Conservation (phyloP, 1,140 invertebrate genomes). For the Eriosoma lanigerum region DNA sequence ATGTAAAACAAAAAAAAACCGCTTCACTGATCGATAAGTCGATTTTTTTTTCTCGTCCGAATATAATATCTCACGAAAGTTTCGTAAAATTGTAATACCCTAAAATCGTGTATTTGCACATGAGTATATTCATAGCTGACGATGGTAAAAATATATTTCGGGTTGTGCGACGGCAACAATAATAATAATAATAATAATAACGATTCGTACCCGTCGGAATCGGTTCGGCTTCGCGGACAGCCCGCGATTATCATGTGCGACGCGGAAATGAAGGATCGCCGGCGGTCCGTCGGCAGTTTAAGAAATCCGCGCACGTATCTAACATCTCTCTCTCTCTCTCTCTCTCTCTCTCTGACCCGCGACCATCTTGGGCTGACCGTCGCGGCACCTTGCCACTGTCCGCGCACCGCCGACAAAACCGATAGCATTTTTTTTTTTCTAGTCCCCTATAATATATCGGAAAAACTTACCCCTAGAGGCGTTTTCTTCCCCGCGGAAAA, state of each 20-base stretch:
- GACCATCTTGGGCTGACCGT: not conserved
- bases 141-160: too few relatives aligned
- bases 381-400: not conserved
- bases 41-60: too few relatives aligned
- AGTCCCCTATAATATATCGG: too few relatives aligned
- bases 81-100: too few relatives aligned
- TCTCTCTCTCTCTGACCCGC: not conserved
- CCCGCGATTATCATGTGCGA: conserved; percentile 1
- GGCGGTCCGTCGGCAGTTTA: conserved; percentile 7
- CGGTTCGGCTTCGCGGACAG: not conserved
- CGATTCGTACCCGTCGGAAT: not conserved
- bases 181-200: not conserved
- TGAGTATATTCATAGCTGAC: too few relatives aligned
- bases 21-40: too few relatives aligned
- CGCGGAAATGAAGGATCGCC: conserved; percentile 45
- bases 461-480: not conserved
- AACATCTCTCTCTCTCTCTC: not conserved
- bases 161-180: too few relatives aligned
- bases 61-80: too few relatives aligned
- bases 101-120: too few relatives aligned
- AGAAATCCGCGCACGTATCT: conserved; percentile 39
- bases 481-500: conserved; percentile 2
- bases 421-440: conserved; percentile 8
- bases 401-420: not conserved
- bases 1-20: too few relatives aligned